These are phyloP conservation scores for Halocaridina rubra DNA, from an alignment of 2,888 invertebrate genomes.

Conservation along the genomic window DNA sequence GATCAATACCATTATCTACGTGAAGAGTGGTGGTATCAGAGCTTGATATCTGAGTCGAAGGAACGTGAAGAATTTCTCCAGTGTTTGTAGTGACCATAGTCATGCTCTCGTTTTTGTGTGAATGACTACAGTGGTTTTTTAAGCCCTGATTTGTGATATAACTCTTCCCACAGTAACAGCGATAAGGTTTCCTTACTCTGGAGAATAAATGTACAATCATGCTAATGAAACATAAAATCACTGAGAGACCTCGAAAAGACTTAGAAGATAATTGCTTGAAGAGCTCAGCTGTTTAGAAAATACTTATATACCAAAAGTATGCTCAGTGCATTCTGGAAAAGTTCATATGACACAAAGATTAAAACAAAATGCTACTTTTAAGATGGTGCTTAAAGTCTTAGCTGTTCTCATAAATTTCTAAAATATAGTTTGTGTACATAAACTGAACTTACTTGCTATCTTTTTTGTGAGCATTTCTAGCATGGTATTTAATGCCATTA, in stretches of 20 bases:
- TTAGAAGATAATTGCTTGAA: no score
- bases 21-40: not conserved
- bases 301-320: no score
- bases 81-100: conserved; percentile 55
- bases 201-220: conserved; percentile 64
- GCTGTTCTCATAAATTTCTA: no score
- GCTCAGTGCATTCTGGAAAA: no score
- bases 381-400: no score
- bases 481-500: conserved; percentile 89
- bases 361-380: no score
- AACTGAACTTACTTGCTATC: conserved; percentile 78
- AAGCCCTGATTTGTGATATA: conserved; percentile 85
- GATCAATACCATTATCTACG: not conserved
- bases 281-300: no score
- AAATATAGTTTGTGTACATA: no score
- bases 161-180: conserved; percentile 87
- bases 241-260: no score
- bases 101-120: conserved; percentile 66
- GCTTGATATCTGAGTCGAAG: conserved; percentile 40
- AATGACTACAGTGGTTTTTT: conserved; percentile 77
- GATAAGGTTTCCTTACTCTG: conserved; percentile 83
- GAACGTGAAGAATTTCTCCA: conserved; percentile 58
- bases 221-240: no score
- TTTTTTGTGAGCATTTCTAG: conserved; percentile 87
- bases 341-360: no score